phyloP scores from a whole-genome alignment of 2,888 invertebrate species.

The Drosophila pseudotakahashii region DNA sequence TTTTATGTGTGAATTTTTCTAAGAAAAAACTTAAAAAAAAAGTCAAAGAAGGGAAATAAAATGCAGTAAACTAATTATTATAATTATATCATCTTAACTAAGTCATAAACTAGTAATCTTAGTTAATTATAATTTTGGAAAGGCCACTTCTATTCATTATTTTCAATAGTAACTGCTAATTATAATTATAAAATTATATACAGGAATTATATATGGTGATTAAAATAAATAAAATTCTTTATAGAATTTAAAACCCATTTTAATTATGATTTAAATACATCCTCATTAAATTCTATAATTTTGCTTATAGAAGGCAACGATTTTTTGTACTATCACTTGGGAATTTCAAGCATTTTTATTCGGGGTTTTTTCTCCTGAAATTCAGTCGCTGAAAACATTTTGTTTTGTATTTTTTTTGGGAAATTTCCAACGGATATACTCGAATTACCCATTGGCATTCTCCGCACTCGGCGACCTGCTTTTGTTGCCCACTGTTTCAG shows the following conservation, averaged over 20 bases:
- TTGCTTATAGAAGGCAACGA: neutral
- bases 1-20: neutral
- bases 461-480: constrained; percentile 22
- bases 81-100: neutral
- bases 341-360: neutral
- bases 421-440: constrained; percentile 2
- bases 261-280: too few species aligned
- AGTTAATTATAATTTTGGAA: neutral
- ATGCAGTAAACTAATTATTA: neutral
- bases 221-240: too few species aligned
- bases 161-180: neutral
- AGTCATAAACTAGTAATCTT: neutral
- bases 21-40: neutral
- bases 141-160: neutral
- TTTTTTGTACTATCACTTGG: neutral
- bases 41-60: neutral
- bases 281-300: neutral
- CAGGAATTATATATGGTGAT: neutral
- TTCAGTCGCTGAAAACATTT: neutral
- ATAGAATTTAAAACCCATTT: too few species aligned
- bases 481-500: constrained; percentile 41
- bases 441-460: neutral
- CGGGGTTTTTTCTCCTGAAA: neutral
- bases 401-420: neutral
- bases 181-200: neutral